Base-by-base conservation (phyloP, 2,888 invertebrate genomes). In the Meganola albula region DNA sequence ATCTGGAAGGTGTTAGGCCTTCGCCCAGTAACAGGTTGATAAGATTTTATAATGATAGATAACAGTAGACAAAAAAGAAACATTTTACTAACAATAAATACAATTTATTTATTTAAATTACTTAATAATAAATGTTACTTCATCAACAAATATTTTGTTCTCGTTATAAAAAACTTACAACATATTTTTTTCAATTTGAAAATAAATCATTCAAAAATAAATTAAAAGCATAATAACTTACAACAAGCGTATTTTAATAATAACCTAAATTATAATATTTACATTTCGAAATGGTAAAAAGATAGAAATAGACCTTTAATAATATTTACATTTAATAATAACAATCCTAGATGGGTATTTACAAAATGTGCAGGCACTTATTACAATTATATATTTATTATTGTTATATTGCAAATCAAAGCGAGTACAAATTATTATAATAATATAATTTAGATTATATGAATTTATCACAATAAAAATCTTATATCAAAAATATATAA, bases 31-130 rank as follows among this genome's bases (percentile, higher is more conserved):
- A n/a, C n/a, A n/a, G n/a, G n/a, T n/a, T n/a, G n/a, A n/a, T n/a
- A n/a, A n/a, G n/a, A n/a, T n/a, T n/a, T n/a, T n/a, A n/a, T n/a
- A n/a, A n/a, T n/a, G n/a, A n/a, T n/a, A n/a, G n/a, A n/a, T n/a
- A n/a, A n/a, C n/a, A 23, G 33, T 31, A 36, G 35, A n/a, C 9
- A 34, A 43, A 44, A 37, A 36, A 48, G 44, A 42, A 25, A 33
- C 7, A 29, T 11, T 34, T 32, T 35, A 49, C 59, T 49, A 76
- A 73, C 65, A 83, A 84, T 84, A 84, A 83, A 84, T 82, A 84
- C 64, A 74, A 50, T 79, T 77, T 75, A 78, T 74, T 75, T 72
- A 63, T 63, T n/a, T 73, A 58, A 49, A 33, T 48, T 63, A 56
- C 37, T n/a, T n/a, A n/a, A n/a, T n/a, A 80, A 78, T 77, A 73